Evolutionary conservation across 2,888 invertebrate species (phyloP).

Genomic region (Hedychridium roseum): DNA sequence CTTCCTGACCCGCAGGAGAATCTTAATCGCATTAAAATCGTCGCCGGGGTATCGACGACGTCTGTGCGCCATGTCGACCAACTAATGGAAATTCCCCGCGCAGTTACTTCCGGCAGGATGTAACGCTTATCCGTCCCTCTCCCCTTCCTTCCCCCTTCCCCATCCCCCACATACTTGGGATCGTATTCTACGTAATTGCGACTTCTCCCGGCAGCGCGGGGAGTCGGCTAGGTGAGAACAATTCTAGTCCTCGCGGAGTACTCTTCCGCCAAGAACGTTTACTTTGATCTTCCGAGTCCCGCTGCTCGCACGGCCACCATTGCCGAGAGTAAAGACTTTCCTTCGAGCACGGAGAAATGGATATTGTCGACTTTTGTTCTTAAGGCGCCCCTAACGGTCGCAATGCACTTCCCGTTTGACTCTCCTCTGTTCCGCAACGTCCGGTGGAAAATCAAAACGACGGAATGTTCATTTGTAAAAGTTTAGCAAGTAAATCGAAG

Average conservation of each 20-base stretch:
- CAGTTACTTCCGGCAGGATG: neutral
- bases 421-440: no score
- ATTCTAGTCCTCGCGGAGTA: neutral
- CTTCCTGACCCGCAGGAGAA: no score
- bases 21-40: neutral
- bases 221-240: no score
- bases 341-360: neutral
- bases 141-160: neutral
- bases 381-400: no score
- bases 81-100: neutral
- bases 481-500: no score
- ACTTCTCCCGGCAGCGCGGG: no score
- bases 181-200: no score
- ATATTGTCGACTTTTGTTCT: neutral
- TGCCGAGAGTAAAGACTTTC: neutral
- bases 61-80: neutral
- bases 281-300: constrained; percentile 1
- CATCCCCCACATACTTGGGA: no score
- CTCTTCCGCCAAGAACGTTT: neutral
- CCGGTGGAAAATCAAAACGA: no score
- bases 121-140: neutral
- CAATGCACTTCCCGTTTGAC: no score
- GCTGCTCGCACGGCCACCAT: neutral
- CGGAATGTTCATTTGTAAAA: no score
- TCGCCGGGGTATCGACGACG: neutral